Conservation (phyloP, 2,888 invertebrate species). For the Aleiodes testaceus region DNA sequence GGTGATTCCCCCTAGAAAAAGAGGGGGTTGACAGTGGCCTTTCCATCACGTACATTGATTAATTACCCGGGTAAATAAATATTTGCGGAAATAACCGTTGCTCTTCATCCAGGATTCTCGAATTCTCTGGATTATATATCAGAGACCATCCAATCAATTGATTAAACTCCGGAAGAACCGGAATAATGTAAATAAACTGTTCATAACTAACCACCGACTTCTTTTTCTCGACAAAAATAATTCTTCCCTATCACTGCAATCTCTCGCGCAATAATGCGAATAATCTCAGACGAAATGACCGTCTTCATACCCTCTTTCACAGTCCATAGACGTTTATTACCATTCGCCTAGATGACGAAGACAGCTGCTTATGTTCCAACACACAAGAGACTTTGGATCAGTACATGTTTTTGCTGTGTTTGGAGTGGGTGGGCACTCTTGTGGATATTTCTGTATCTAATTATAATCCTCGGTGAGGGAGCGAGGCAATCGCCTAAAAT, state of each 20-base stretch:
- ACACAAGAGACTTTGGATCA: constrained; percentile 1
- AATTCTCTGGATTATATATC: constrained; percentile 35
- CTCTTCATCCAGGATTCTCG: background rate
- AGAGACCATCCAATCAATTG: constrained; percentile 29
- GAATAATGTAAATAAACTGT: constrained; percentile 22
- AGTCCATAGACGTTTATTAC: constrained; percentile 13
- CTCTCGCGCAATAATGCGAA: constrained; percentile 15
- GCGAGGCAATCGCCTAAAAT: constrained; percentile 72
- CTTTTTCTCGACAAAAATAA: background rate
- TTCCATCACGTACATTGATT: constrained; percentile 44
- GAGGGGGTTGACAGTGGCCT: constrained; percentile 34
- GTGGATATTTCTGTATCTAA: constrained; percentile 72
- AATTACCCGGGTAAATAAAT: constrained; percentile 56
- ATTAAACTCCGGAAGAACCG: constrained; percentile 23
- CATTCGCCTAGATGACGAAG: constrained; percentile 18
- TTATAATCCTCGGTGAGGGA: constrained; percentile 72
- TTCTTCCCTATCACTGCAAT: background rate
- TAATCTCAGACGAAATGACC: constrained; percentile 7
- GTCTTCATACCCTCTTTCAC: background rate
- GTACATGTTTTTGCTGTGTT: constrained; percentile 56
- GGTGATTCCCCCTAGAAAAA: constrained; percentile 37
- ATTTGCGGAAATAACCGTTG: constrained; percentile 47
- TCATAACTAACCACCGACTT: background rate
- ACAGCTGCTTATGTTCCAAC: constrained; percentile 19
- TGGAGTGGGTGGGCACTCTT: constrained; percentile 65